These are phyloP conservation scores for Exephanes ischioxanthus DNA, from an alignment of 2,888 invertebrate species.

Conservation along the genomic window DNA sequence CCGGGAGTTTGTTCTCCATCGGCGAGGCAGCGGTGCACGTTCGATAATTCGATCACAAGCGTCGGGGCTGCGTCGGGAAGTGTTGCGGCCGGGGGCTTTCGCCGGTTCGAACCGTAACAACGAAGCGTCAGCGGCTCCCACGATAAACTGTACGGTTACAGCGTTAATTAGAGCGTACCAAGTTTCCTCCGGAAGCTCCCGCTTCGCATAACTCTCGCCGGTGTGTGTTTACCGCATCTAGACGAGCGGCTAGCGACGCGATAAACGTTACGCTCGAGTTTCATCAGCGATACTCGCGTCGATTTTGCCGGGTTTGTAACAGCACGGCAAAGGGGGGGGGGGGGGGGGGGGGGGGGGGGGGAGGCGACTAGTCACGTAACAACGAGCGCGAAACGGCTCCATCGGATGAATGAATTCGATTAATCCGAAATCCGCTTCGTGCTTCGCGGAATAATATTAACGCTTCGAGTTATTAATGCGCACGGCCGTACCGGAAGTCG, in stretches of 20 bases:
- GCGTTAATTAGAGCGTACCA: conserved; percentile 43
- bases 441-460: conserved; percentile 39
- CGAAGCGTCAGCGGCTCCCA: not conserved
- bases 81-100: conserved; percentile 7
- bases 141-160: conserved; percentile 46
- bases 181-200: conserved; percentile 36
- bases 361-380: too few species aligned
- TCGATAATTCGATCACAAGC: conserved; percentile 51
- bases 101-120: not conserved
- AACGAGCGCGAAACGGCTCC: not conserved
- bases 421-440: conserved; percentile 1
- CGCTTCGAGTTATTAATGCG: too few species aligned
- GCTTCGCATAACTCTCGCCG: conserved; percentile 22
- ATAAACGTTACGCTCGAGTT: conserved; percentile 40
- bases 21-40: conserved; percentile 32
- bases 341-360: too few species aligned
- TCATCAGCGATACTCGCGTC: conserved; percentile 49
- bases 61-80: conserved; percentile 1
- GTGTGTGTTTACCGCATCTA: not conserved
- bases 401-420: conserved; percentile 57
- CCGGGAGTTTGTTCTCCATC: conserved; percentile 1
- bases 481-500: too few species aligned
- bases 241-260: not conserved
- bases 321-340: not conserved
- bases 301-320: conserved; percentile 22